Evolutionary conservation across 2,888 invertebrate genomes (phyloP), one percentile per base, ranked within the genome.

Genomic region (Eristalinus sepulchralis): DNA sequence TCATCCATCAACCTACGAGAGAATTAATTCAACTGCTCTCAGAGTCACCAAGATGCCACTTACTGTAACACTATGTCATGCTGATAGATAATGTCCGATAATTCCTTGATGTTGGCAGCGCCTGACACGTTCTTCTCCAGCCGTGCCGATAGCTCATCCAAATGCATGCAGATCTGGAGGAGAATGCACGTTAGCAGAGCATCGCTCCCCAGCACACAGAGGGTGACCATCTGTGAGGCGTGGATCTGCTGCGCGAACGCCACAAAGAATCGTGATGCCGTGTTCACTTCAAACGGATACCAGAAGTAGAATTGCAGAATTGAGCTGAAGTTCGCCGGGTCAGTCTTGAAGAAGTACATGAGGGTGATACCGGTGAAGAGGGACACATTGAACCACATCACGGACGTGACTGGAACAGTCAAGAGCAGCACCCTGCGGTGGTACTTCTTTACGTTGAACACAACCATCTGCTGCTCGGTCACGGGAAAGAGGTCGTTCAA

Each of bases 1-100:
- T 72, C 67, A 10, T 80, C 39, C 67, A 80, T 64, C 36, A 80
- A 20, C n/a, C 72, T 79, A n/a, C 6, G 22, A 22, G 11, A 47
- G 10, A 31, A 1, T 31, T n/a, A 9, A 13, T 2, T 10, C 27
- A 2, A 11, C 10, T 1, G 6, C 1, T 27, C 4, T 2, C n/a
- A 1, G 13, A 39, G 4, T 3, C 2, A 20, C 5, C 10, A 1
- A 8, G 9, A 2, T 31, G 13, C 0, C 20, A 76, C 77, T 77
- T 36, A 77, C 77, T 36, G 55, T 13, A 76, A 17, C 24, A 76
- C n/a, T 8, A 67, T 10, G 3, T 33, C 67, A 22, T 76, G 76
- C 17, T 59, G 55, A 24, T 33, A 22, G 1, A 60, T 62, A 10
- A 77, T 68, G 10, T 34, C 13, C 20, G 66, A 72, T 13, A 79